Conservation (phyloP, 92 coral and sea anemone species). For the Siderastrea radians region DNA sequence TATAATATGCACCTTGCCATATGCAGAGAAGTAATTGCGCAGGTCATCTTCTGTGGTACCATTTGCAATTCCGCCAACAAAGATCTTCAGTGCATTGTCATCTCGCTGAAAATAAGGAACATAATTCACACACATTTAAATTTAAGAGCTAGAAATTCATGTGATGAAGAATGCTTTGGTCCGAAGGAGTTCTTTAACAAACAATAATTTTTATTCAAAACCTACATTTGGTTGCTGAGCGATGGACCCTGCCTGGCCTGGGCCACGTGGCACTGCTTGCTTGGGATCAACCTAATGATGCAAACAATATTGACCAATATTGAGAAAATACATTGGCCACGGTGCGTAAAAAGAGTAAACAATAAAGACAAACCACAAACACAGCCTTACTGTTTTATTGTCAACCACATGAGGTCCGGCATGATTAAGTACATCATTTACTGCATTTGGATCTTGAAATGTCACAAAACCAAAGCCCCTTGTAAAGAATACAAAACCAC, state of each 20-base stretch:
- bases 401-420: constrained; percentile 71
- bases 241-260: constrained; percentile 79
- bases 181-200: background rate
- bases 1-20: constrained; percentile 68
- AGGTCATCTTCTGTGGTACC: constrained; percentile 94
- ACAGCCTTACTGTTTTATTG: constrained; percentile 67
- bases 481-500: constrained; percentile 3
- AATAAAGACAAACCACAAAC: background rate
- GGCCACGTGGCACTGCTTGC: constrained; percentile 96
- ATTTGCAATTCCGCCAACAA: constrained; percentile 92
- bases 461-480: constrained; percentile 96
- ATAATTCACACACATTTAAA: background rate
- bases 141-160: background rate
- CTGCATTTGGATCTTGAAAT: constrained; percentile 79
- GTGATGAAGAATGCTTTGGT: background rate
- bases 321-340: background rate
- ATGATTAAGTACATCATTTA: constrained; percentile 56
- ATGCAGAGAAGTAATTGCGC: constrained; percentile 80
- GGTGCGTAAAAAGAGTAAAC: background rate
- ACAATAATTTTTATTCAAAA: background rate
- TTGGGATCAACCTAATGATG: constrained; percentile 89
- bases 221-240: constrained; percentile 27
- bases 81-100: constrained; percentile 79
- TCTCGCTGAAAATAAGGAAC: constrained; percentile 47
- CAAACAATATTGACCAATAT: background rate